These are phyloP conservation scores for Lingula anatina DNA, from an alignment of 2,888 invertebrate genomes.

Conservation along the genomic window DNA sequence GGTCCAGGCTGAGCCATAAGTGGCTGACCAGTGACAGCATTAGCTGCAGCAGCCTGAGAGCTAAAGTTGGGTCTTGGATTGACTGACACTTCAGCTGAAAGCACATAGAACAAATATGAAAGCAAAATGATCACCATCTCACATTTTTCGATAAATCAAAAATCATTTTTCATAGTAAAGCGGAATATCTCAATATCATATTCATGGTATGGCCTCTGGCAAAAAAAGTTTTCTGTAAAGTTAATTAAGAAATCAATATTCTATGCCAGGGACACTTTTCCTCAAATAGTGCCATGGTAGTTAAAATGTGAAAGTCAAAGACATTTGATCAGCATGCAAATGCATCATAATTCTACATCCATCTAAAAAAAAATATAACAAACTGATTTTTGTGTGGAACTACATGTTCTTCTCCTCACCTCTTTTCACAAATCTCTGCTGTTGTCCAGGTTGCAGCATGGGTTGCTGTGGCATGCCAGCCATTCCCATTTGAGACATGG, in stretches of 20 bases:
- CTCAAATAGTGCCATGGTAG: too few relatives aligned
- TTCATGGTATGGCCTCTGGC: too few relatives aligned
- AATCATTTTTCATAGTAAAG: background rate
- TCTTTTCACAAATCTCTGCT: background rate
- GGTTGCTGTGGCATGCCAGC: background rate
- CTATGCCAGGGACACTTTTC: too few relatives aligned
- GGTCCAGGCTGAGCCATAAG: background rate
- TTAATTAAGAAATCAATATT: too few relatives aligned
- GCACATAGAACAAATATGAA: background rate
- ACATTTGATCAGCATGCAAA: too few relatives aligned
- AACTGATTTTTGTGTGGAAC: background rate
- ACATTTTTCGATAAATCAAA: too few relatives aligned
- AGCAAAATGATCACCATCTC: too few relatives aligned
- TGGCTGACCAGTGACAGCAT: background rate
- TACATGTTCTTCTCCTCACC: background rate
- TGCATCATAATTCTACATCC: too few relatives aligned
- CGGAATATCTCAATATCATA: too few relatives aligned
- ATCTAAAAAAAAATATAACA: too few relatives aligned
- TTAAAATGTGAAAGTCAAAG: too few relatives aligned
- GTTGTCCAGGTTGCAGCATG: background rate
- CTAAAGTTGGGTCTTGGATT: background rate
- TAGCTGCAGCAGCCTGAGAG: background rate
- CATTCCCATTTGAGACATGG: background rate
- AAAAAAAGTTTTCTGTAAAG: too few relatives aligned
- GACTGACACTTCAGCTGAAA: background rate